Evolutionary conservation across 2,113 vertebrate species (phyloP), one percentile per base, ranked within the genome.

Genomic region (Cercopithecus mona): DNA sequence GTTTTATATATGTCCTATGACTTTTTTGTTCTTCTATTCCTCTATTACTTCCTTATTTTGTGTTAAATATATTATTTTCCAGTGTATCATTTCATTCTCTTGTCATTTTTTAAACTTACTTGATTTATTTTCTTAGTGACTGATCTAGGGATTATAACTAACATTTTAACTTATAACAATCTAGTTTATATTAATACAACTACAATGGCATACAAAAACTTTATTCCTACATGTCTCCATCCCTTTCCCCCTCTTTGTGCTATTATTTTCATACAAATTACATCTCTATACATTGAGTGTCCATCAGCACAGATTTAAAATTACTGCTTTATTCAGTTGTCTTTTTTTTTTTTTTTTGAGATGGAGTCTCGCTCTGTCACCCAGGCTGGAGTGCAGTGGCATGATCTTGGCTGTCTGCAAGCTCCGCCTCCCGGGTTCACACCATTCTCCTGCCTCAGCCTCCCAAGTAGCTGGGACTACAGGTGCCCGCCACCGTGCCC

Each of bases 71-170:
- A 9, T 10, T 25, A 87, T 91, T 93, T 89, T 43, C 68, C 50
- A 32, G 32, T n/a, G 22, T 35, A 25, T 20, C 30, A 6, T 66
- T 90, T 48, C 6, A 48, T 81, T 55, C 27, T 7, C 27, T 93
- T 30, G 61, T 79, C 43, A 38, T 79, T 72, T 92, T 25, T 32
- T 18, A 93, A 45, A 59, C 40, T 45, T 73, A 70, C 52, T 93
- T 64, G 88, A 85, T 23, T 88, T 66, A 59, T 84, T 93, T 66
- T 91, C 35, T 83, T 61, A 43, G 18, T 57, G 61, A 72, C 55
- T 93, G 8, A n/a, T 25, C 17, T 72, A 72, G 18, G 73, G 64
- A 85, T 57, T 93, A 8, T 9, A 91, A 81, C 32, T 10, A 66
- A 66, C 23, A 50, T 90, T 35, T 66, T 61, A 83, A 84, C 32